These are phyloP conservation scores for Phymanthus crucifer DNA, from an alignment of 92 coral and sea anemone species.

Conservation along the genomic window DNA sequence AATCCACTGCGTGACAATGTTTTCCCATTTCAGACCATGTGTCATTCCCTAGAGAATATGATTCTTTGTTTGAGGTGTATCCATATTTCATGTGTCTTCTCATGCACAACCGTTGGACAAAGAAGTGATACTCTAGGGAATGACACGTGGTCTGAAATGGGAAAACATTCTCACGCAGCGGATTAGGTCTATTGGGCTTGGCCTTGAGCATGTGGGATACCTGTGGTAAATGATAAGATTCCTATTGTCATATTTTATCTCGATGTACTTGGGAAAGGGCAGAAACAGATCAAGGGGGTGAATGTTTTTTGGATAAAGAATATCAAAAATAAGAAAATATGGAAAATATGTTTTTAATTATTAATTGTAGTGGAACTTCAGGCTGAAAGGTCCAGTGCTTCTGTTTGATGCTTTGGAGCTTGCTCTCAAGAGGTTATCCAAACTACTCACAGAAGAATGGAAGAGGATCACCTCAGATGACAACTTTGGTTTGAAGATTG, in stretches of 20 bases:
- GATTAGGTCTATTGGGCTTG: background rate
- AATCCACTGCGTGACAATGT: too few relatives aligned
- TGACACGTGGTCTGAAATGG: too few relatives aligned
- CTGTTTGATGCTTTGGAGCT: conserved; percentile 65
- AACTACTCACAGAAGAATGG: conserved; percentile 44
- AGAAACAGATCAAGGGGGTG: background rate
- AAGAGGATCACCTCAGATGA: conserved; percentile 13
- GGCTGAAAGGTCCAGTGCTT: conserved; percentile 54
- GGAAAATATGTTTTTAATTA: background rate
- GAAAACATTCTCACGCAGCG: too few relatives aligned
- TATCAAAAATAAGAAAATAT: background rate
- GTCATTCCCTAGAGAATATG: too few relatives aligned
- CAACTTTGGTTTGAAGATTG: conserved; percentile 36
- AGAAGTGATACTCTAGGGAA: too few relatives aligned
- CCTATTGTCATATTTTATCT: too few relatives aligned
- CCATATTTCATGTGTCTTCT: too few relatives aligned
- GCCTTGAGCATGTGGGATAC: background rate
- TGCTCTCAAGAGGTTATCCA: conserved; percentile 62
- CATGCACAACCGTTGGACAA: too few relatives aligned
- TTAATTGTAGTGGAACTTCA: conserved; percentile 65
- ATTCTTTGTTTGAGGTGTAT: too few relatives aligned
- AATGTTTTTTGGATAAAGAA: background rate
- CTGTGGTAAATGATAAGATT: too few relatives aligned
- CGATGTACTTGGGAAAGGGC: background rate
- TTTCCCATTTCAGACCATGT: too few relatives aligned